Base-by-base conservation (phyloP, 1,140 invertebrate genomes). In the Orius insidiosus region DNA sequence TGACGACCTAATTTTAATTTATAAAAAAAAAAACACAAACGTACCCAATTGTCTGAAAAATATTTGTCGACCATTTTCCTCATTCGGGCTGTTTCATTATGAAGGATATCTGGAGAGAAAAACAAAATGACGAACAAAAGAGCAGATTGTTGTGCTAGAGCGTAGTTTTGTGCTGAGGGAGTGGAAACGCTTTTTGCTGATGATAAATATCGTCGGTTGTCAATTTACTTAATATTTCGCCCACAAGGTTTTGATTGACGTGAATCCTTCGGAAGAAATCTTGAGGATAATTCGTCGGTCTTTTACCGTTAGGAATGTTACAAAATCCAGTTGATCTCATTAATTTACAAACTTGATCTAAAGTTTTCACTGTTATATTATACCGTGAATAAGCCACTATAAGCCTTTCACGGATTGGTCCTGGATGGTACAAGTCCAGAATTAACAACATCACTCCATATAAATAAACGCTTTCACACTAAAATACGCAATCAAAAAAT, bases 21-120 rank as follows among this genome's bases (percentile, higher is more conserved):
- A n/a, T n/a, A 36, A 36, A 36, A 36, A 4, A n/a, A n/a, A n/a
- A n/a, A n/a, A n/a, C n/a, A 30, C 31, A 32, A 43, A 39, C 53
- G 52, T 41, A 93, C 78, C 90, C 92, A 98, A 63, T 94, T 95
- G 60, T 95, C 90, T 16, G 85, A 78, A 59, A 95, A 98, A 65
- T 87, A 95, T 67, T 93, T 92, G 59, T 98, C 93, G 11, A 94
- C 89, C 57, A 97, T 93, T 72, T 98, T 93, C 56, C 94, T 75
- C 95, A 98, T 98, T 59, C 81, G 80, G 1, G 90, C 76, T 35
- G 76, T 75, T 57, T 98, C 85, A 36, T 69, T 74, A 50, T 86
- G 74, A 3, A 98, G 67, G 50, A 83, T 78, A 39, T 81, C 70
- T 1, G 92, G 76, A 32, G 76, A 73, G 63, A 98, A 98, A 62